phyloP scores from a whole-genome alignment of 2,113 vertebrate species.

The cat (Felis catus) region DNA sequence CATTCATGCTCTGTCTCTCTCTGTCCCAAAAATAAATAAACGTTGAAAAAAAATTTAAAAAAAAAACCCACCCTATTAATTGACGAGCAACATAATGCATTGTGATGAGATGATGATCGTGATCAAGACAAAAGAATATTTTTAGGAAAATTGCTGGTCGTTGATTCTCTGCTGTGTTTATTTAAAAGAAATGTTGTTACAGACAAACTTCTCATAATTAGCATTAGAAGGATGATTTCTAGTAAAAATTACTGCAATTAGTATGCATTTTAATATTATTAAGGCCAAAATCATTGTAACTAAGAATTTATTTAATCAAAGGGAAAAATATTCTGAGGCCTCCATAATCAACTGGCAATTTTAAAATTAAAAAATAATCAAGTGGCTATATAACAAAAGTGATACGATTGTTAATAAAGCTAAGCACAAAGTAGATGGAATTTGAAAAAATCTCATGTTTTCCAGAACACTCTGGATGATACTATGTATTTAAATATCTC shows the following conservation, averaged over 20 bases:
- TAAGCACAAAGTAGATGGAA: background rate
- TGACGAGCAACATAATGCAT: background rate
- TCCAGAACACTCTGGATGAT: background rate
- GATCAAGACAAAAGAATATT: background rate
- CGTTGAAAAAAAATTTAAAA: no score
- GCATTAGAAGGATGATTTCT: slow-evolving; percentile 36
- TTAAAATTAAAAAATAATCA: slow-evolving; percentile 48
- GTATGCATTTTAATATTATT: slow-evolving; percentile 54
- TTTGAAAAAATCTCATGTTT: slow-evolving; percentile 33
- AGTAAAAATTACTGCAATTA: slow-evolving; percentile 53
- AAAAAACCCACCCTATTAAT: background rate
- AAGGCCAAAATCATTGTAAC: slow-evolving; percentile 58
- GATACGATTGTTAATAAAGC: background rate
- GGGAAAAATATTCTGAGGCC: background rate
- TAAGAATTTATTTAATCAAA: slow-evolving; percentile 47
- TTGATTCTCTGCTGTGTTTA: background rate
- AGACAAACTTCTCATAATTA: slow-evolving; percentile 42
- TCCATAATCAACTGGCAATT: slow-evolving; percentile 25
- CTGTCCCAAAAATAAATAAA: no score
- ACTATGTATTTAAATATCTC: background rate
- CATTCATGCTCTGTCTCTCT: no score
- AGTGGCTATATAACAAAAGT: background rate
- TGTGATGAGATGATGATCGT: background rate
- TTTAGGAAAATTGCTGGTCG: background rate
- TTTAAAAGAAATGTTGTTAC: background rate